Base-by-base conservation (phyloP, 2,113 vertebrate genomes). In the Scomber japonicus region DNA sequence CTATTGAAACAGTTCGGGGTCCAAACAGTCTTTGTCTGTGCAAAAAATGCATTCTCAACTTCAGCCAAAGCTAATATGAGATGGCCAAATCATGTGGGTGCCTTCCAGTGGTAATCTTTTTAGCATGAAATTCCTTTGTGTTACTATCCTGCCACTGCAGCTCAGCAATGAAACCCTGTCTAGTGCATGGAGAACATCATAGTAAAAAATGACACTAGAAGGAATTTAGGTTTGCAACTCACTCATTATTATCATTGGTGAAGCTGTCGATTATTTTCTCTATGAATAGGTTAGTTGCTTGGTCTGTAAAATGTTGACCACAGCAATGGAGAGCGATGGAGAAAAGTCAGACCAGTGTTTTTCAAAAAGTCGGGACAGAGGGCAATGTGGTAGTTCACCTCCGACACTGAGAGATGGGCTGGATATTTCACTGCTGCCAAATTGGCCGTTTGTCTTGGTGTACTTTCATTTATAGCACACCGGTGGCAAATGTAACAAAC, bases 401-500 rank as follows among this genome's bases (percentile, higher is more conserved):
- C 80, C 78, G 53, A 65, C 77, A 60, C 83, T 62, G 51, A 84
- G 77, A 69, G 83, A 86, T 62, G 24, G 78, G 72, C 71, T 71
- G 75, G 64, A 85, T 84, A 60, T 82, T 88, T 91, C 83, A 77
- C 81, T n/a, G 75, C 67, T 55, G 84, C 87, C 83, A 85, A 85
- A 91, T 87, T 88, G 84, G 69, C 80, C 59, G 30, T 90, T 89
- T 88, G 81, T 92, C 86, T 88, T 53, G 9, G 64, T 77, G 60
- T 50, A 17, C 82, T 82, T 68, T 86, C 82, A 64, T 92, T 92
- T 90, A 88, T 83, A 77, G 85, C 70, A 81, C 90, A 84, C 81
- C 2, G 68, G 83, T 91, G 91, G 89, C 82, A 85, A 83, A 86
- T 74, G 50, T 17, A 79, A 78, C 71, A 75, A 88, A 72, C 76